Conservation (phyloP, 2,888 invertebrate genomes). For the Drosophila meridiana region DNA sequence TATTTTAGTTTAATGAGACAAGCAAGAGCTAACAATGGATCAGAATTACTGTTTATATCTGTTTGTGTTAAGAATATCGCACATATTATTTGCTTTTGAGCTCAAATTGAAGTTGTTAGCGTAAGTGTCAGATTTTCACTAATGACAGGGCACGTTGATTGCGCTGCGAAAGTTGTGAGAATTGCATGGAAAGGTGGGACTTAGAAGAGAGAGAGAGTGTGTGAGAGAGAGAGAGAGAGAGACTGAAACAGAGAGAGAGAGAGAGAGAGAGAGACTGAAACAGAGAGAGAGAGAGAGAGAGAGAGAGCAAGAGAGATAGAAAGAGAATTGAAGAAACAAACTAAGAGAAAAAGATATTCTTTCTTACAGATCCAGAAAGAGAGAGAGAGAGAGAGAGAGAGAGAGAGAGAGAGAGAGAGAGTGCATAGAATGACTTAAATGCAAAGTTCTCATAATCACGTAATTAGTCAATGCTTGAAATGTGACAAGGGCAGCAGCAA, state of each 20-base stretch:
- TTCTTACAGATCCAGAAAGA: not conserved
- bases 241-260: not conserved
- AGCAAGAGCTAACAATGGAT: not conserved
- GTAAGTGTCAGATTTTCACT: not conserved
- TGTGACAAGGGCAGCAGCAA: not conserved
- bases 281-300: not conserved
- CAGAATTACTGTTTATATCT: conserved; percentile 4
- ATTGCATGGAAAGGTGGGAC: not conserved
- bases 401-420: not conserved
- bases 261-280: not conserved
- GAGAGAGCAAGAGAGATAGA: not conserved
- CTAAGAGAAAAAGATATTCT: not conserved
- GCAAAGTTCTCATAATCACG: too few relatives aligned
- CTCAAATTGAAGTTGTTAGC: not conserved
- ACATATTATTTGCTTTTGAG: not conserved
- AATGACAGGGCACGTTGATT: conserved; percentile 2
- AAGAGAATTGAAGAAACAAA: not conserved
- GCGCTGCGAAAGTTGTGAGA: not conserved
- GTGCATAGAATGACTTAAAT: not conserved
- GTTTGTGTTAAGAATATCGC: conserved; percentile 4
- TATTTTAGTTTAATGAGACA: not conserved
- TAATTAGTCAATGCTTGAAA: not conserved
- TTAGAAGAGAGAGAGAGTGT: not conserved
- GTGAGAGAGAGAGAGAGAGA: not conserved
- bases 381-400: not conserved